These are phyloP conservation scores for Bugula neritina DNA, from an alignment of 2,888 invertebrate genomes.

Conservation along the genomic window DNA sequence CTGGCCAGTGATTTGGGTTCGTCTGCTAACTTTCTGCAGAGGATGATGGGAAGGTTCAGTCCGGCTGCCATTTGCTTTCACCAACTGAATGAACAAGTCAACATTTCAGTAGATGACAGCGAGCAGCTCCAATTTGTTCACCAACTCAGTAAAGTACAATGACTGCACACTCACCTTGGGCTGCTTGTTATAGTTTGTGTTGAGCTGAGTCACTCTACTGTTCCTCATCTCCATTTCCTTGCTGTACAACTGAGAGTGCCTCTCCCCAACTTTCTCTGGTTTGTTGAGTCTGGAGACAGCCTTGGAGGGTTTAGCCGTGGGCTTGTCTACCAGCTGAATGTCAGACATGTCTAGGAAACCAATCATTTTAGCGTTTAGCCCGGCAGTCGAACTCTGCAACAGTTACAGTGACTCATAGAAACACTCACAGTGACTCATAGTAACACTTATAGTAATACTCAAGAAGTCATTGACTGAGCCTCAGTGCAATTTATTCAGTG, in stretches of 20 bases:
- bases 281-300: not conserved
- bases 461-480: too few relatives aligned
- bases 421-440: too few relatives aligned
- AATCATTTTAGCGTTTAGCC: constrained; percentile 12
- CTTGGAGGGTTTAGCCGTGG: not conserved
- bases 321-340: constrained; percentile 13
- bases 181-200: not conserved
- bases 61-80: too few relatives aligned
- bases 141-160: too few relatives aligned
- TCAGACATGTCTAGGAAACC: constrained; percentile 22
- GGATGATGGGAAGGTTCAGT: not conserved
- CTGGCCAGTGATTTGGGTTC: not conserved
- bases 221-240: constrained; percentile 21
- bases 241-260: constrained; percentile 20
- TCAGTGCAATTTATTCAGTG: too few relatives aligned
- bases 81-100: too few relatives aligned
- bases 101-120: too few relatives aligned
- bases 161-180: too few relatives aligned
- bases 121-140: too few relatives aligned
- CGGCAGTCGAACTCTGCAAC: not conserved
- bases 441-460: too few relatives aligned
- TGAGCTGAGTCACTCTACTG: not conserved
- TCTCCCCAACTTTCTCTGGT: not conserved
- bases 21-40: not conserved
- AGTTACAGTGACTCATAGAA: too few relatives aligned